Evolutionary conservation across 2,888 invertebrate genomes (phyloP), one percentile per base, ranked within the genome.

Genomic region (Yponomeuta evonymella): DNA sequence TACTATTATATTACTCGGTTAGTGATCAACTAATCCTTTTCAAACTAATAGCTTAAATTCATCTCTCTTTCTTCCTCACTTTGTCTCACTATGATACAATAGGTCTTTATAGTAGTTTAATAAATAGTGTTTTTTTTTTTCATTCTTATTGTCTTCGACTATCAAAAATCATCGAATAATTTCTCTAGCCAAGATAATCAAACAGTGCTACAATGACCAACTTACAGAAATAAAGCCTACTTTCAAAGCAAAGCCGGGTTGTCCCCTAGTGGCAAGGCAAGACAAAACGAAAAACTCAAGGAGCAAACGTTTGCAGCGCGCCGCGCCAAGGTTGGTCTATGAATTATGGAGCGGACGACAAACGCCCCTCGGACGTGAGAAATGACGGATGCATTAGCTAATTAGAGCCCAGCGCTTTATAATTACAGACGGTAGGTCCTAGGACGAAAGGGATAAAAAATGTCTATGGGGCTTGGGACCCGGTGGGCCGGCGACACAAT

Each of bases 271-370:
- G 3, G 8, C 12, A 58, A 5, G 12, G 12, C 51, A 15, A 58
- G 51, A 58, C 51, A 15, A 58, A 58, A 58, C 3, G 51, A 58
- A 15, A 58, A 58, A 15, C 12, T 12, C 51, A 58, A 58, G 6
- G 51, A 51, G 51, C 51, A 58, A 58, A 15, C 33, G 33, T 33
- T 33, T 33, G 33, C 33, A 33, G 33, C 33, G 33, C 33, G 33
- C 33, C 33, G 33, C 33, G 33, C 33, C 33, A 33, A 23, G 33
- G 33, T 33, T 33, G 33, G 33, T 12, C 51, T 51, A 78, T 81
- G 81, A 79, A 79, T 82, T 79, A 82, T 81, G 75, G 76, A 78
- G 76, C 73, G 71, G 75, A 74, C 75, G 73, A 78, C 78, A 78
- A 78, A 79, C 79, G 23, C 29, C 30, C 48, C 48, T 51, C 23